Percentiles rank a stretch among this genome's conserved stretches.
phyloP scores from a whole-genome alignment of 1,140 invertebrate genomes.

The Heliconius congener region DNA sequence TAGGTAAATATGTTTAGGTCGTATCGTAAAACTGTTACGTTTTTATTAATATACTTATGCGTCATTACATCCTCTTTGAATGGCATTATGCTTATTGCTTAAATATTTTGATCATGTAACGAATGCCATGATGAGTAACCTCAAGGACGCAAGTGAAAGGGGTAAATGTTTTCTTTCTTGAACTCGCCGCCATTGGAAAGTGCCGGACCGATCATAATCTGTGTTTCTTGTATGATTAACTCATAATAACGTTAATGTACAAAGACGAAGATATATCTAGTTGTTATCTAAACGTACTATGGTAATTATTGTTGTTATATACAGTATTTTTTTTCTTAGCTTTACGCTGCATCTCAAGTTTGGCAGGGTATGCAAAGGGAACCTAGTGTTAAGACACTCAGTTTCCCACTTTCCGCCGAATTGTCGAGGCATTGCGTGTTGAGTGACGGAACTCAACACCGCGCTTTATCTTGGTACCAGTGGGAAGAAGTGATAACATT shows the following conservation, averaged over 20 bases:
- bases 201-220: conserved; percentile 11
- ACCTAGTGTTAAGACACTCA: too few relatives aligned
- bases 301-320: too few relatives aligned
- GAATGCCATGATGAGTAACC: conserved; percentile 14
- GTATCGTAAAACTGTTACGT: background rate
- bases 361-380: too few relatives aligned
- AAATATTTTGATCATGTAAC: conserved; percentile 11
- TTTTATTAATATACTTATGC: conserved; percentile 13
- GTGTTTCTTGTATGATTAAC: background rate
- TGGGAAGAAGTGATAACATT: too few relatives aligned
- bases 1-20: background rate
- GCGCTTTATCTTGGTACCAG: too few relatives aligned
- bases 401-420: too few relatives aligned
- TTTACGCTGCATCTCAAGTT: too few relatives aligned
- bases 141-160: conserved; percentile 33
- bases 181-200: conserved; percentile 24
- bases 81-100: conserved; percentile 4
- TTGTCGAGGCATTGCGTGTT: too few relatives aligned
- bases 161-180: conserved; percentile 22
- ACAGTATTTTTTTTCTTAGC: too few relatives aligned
- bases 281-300: background rate
- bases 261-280: background rate
- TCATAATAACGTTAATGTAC: background rate
- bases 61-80: conserved; percentile 10
- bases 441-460: too few relatives aligned